A percentile compares a stretch with the other conserved stretches of the same genome.
phyloP scores from a whole-genome alignment of 2,888 invertebrate genomes.

The Caenorhabditis sp. region DNA sequence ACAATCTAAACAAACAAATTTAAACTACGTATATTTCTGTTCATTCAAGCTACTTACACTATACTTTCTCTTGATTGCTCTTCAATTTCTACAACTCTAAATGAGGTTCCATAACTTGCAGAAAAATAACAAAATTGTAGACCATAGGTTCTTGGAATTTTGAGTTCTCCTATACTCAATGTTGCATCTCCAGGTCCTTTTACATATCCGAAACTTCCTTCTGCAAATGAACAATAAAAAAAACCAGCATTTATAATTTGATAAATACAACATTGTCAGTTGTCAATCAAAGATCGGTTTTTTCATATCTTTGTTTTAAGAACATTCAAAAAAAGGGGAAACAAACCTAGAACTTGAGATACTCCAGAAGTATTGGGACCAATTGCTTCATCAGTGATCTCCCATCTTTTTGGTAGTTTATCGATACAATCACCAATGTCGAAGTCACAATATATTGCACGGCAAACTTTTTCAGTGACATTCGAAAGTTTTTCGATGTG shows the following conservation, averaged over 20 bases:
- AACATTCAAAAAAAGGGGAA: neutral
- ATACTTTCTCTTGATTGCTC: conserved; percentile 6
- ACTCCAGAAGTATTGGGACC: conserved; percentile 41
- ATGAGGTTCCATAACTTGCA: conserved; percentile 29
- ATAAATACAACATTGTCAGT: no score
- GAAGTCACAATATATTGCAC: conserved; percentile 52
- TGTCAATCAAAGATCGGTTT: no score
- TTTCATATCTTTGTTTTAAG: neutral
- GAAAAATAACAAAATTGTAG: conserved; percentile 60
- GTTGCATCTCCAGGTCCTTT: conserved; percentile 50
- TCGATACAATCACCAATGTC: conserved; percentile 49
- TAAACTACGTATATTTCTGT: no score
- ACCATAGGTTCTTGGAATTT: conserved; percentile 45
- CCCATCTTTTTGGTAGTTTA: conserved; percentile 35
- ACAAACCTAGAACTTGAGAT: conserved; percentile 28
- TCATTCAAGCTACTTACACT: no score
- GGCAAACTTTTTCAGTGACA: conserved; percentile 44
- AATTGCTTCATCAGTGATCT: conserved; percentile 23
- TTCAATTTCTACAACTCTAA: conserved; percentile 29
- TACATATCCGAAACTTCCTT: conserved; percentile 53
- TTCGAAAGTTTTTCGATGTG: conserved; percentile 45
- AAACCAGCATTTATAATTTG: neutral
- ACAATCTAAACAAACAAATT: conserved; percentile 21
- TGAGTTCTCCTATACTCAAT: conserved; percentile 43
- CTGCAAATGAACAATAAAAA: conserved; percentile 18